Percentiles rank a stretch among this genome's conserved stretches.
These are phyloP conservation scores for Calameuta filiformis DNA, from an alignment of 2,888 invertebrate genomes.

Conservation along the genomic window DNA sequence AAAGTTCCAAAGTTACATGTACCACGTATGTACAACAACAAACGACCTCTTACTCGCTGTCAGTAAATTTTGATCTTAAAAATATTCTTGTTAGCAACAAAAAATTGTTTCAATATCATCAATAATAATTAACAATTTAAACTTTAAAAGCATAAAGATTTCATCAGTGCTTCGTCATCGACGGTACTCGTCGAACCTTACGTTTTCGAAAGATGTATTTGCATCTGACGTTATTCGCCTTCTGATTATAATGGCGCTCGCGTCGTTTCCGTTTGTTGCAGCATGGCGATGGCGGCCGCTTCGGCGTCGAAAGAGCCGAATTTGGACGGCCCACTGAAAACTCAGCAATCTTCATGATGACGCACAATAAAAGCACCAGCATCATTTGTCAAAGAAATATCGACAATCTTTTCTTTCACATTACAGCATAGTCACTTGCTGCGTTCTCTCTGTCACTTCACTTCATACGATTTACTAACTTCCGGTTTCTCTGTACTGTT, in stretches of 20 bases:
- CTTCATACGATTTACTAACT: background rate
- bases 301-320: conserved; percentile 42
- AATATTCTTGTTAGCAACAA: background rate
- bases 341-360: conserved; percentile 74
- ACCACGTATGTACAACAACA: background rate
- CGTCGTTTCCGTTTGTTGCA: conserved; percentile 48
- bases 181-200: conserved; percentile 38
- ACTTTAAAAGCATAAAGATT: background rate
- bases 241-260: conserved; percentile 39
- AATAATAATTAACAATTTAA: background rate
- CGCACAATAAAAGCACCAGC: conserved; percentile 70
- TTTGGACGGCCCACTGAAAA: conserved; percentile 63
- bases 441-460: background rate
- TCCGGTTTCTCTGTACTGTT: background rate
- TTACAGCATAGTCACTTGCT: conserved; percentile 47
- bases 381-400: conserved; percentile 64
- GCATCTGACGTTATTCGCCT: conserved; percentile 38
- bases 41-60: background rate
- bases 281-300: conserved; percentile 45
- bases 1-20: background rate
- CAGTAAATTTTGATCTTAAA: background rate
- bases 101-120: background rate
- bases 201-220: conserved; percentile 49
- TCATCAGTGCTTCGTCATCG: background rate
- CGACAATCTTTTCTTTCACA: conserved; percentile 29